A percentile compares a stretch with the other conserved stretches of the same genome.
Conservation (phyloP, 2,888 invertebrate species). For the Spodoptera exigua region DNA sequence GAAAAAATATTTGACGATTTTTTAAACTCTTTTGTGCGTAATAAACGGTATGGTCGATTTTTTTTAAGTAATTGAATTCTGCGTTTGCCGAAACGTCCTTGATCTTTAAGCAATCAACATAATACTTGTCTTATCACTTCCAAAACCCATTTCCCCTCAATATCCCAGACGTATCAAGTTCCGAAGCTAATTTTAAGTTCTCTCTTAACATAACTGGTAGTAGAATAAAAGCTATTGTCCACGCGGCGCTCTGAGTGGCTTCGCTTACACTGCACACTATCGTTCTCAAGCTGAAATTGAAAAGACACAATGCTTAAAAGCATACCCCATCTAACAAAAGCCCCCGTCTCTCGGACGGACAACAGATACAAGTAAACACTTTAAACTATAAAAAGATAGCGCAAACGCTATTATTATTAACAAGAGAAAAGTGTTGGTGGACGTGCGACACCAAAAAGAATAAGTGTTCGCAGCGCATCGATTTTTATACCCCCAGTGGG, state of each 20-base stretch:
- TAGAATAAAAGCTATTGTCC: conserved; percentile 47
- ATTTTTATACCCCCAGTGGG: conserved; percentile 86
- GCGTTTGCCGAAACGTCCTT: no score
- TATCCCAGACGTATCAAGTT: conserved; percentile 8
- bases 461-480: conserved; percentile 77
- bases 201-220: conserved; percentile 10
- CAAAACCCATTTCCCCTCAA: no score
- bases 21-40: no score
- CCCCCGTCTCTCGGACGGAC: conserved; percentile 81
- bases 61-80: no score
- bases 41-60: no score
- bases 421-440: conserved; percentile 83
- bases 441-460: conserved; percentile 83
- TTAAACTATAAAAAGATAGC: conserved; percentile 82
- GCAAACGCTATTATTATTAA: conserved; percentile 86
- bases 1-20: no score
- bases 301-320: conserved; percentile 79
- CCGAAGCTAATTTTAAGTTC: conserved; percentile 1
- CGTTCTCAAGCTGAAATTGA: conserved; percentile 71
- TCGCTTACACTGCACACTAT: conserved; percentile 59
- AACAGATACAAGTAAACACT: conserved; percentile 87
- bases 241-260: conserved; percentile 21
- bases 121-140: no score
- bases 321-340: conserved; percentile 83
- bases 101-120: not conserved